Percentiles rank a stretch among this genome's conserved stretches.
phyloP scores from a whole-genome alignment of 1,140 invertebrate species.

The Euborellia annulipes region DNA sequence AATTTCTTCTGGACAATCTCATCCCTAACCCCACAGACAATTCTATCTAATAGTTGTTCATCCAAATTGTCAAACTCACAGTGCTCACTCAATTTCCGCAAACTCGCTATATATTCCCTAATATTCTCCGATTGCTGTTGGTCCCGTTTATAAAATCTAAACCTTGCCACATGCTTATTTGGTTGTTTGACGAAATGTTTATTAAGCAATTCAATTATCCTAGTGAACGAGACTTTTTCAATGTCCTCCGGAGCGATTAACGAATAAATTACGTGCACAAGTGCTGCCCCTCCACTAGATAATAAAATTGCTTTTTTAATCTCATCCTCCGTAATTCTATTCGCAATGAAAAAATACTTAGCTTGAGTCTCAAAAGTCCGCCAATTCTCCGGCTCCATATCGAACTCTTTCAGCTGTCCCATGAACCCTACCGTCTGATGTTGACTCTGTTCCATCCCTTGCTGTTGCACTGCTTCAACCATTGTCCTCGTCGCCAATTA shows the following conservation, averaged over 20 bases:
- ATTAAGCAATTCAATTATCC: too few species aligned
- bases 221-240: neutral
- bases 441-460: too few species aligned
- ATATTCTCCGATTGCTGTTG: constrained; percentile 10
- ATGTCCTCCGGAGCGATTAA: too few species aligned
- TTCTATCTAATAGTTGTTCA: constrained; percentile 10
- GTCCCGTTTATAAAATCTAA: constrained; percentile 11
- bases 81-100: constrained; percentile 11
- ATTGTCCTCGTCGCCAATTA: too few species aligned
- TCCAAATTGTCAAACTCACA: constrained; percentile 15
- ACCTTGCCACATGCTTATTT: neutral
- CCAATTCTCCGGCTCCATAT: too few species aligned
- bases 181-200: neutral
- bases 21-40: constrained; percentile 10
- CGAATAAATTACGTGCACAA: too few species aligned
- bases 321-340: too few species aligned
- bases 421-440: too few species aligned
- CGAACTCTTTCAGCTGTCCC: too few species aligned
- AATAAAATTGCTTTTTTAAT: neutral
- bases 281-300: neutral
- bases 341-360: too few species aligned
- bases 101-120: constrained; percentile 12
- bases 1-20: constrained; percentile 8
- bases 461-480: too few species aligned
- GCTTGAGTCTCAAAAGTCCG: too few species aligned